Evolutionary conservation across 2,888 invertebrate genomes (phyloP).

Genomic region (Mylabris sibirica): DNA sequence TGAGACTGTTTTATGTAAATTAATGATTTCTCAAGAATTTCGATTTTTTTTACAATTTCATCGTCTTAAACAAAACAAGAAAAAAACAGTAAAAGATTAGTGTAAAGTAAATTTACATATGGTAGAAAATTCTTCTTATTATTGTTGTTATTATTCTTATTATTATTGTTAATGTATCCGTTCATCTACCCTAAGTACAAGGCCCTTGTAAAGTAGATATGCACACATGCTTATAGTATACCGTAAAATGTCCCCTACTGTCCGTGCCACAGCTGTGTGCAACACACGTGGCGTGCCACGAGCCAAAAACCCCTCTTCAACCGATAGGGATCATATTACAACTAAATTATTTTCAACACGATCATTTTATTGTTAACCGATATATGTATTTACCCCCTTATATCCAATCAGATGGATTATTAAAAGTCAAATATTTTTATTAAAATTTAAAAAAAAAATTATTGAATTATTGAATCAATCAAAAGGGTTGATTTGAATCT

Average conservation of each 20-base stretch:
- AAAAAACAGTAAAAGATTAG: not conserved
- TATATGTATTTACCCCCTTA: no score
- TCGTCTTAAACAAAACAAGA: not conserved
- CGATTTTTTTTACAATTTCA: not conserved
- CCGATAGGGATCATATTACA: constrained; percentile 30
- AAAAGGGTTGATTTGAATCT: not conserved
- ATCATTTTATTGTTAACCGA: constrained; percentile 14
- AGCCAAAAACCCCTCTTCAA: constrained; percentile 39
- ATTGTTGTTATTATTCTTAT: not conserved
- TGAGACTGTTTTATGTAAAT: not conserved
- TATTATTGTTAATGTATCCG: constrained; percentile 16
- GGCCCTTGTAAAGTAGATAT: constrained; percentile 48
- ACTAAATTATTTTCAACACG: constrained; percentile 29
- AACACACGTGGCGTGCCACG: constrained; percentile 56
- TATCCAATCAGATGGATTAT: no score
- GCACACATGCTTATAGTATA: constrained; percentile 52
- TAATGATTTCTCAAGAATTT: not conserved
- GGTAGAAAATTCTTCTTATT: not conserved
- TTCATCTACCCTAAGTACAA: constrained; percentile 31
- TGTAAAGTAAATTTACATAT: constrained; percentile 4
- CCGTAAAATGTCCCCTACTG: constrained; percentile 57
- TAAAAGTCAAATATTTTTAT: not conserved
- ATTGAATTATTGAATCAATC: not conserved
- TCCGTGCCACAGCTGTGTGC: constrained; percentile 57
- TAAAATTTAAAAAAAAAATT: not conserved